Conservation (phyloP, 2,797 vertebrate genomes). For the Diplodus puntazzo region DNA sequence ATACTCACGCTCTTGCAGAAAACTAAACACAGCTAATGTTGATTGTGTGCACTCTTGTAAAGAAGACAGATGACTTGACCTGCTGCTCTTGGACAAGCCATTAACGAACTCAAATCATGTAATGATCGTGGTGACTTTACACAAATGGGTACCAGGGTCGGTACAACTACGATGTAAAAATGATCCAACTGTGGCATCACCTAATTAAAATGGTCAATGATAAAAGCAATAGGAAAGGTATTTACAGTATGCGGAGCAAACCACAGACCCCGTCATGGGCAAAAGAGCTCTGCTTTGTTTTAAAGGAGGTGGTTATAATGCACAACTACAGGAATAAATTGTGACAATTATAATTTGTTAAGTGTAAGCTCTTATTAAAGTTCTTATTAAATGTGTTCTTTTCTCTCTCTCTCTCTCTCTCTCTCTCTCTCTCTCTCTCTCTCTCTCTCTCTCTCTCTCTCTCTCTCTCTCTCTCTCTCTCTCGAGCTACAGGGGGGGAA, state of each 20-base stretch:
- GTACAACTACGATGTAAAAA: not conserved
- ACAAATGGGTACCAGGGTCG: not conserved
- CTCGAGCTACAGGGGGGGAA: not conserved
- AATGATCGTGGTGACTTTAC: not conserved
- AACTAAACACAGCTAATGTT: constrained; percentile 34
- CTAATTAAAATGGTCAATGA: not conserved
- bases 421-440: too few species aligned
- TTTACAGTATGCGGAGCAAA: not conserved
- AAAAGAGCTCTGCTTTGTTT: not conserved
- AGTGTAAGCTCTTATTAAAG: not conserved
- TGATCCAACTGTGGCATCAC: not conserved
- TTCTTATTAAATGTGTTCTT: not conserved
- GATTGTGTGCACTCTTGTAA: not conserved
- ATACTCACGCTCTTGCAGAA: constrained; percentile 34
- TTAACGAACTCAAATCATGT: not conserved
- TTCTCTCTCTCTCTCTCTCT: too few species aligned
- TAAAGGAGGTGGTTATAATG: not conserved
- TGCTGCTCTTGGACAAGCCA: not conserved
- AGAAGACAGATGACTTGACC: not conserved
- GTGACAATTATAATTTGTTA: too few species aligned
- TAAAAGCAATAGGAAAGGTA: not conserved
- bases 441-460: too few species aligned
- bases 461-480: too few species aligned
- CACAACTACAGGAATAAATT: not conserved
- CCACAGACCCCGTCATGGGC: not conserved